Conservation (phyloP, 2,888 invertebrate species). For the Cylindroiulus punctatus region DNA sequence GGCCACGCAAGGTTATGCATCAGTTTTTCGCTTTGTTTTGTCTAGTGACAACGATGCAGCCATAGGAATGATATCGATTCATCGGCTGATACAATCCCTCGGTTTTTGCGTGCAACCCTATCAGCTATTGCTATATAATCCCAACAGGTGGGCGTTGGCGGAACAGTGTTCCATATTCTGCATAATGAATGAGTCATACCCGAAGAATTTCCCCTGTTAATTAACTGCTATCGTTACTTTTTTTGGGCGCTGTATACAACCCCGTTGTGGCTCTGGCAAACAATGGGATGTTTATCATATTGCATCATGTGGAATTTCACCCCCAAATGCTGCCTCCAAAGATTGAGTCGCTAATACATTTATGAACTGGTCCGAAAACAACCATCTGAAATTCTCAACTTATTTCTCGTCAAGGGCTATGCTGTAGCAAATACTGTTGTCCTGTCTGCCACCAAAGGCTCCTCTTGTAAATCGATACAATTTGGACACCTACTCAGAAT, state of each 20-base stretch:
- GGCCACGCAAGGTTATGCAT: neutral
- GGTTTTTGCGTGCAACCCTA: neutral
- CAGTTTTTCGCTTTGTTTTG: conserved; percentile 18
- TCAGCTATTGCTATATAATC: too few relatives aligned
- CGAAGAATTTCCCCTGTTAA: neutral
- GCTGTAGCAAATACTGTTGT: too few relatives aligned
- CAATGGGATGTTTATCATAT: neutral
- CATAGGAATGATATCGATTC: neutral
- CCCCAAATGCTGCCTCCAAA: neutral
- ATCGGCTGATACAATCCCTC: neutral
- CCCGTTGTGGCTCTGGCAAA: neutral
- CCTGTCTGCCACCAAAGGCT: too few relatives aligned
- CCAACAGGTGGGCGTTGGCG: conserved; percentile 11
- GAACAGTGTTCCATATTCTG: neutral
- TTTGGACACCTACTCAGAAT: too few relatives aligned
- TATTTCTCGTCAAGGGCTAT: too few relatives aligned
- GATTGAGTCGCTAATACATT: neutral
- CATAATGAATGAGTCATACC: conserved; percentile 9
- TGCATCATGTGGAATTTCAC: neutral
- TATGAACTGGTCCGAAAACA: neutral
- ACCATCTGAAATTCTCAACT: neutral
- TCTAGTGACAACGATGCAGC: neutral
- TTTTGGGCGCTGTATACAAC: neutral
- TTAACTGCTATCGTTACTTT: neutral
- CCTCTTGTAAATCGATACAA: too few relatives aligned